Conservation (phyloP, 2,797 vertebrate species). For the Pagetopsis macropterus region DNA sequence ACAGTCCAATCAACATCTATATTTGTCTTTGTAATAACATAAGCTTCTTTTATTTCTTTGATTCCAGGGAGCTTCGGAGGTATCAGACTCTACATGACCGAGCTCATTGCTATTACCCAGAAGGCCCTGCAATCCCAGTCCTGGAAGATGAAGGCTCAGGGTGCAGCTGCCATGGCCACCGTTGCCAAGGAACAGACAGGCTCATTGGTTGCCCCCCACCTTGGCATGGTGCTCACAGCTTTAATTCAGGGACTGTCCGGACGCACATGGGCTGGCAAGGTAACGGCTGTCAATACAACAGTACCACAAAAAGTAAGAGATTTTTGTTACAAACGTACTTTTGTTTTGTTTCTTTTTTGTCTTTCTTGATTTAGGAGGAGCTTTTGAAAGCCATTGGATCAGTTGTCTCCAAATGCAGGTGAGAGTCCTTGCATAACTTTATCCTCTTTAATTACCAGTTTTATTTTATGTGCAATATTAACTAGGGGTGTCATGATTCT, state of each 20-base stretch:
- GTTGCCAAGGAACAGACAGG: conserved; percentile 94
- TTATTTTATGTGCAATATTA: background rate
- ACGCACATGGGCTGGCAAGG: conserved; percentile 97
- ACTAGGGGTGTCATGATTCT: background rate
- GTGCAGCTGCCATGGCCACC: conserved; percentile 94
- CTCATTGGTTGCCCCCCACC: conserved; percentile 90
- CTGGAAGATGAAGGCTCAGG: conserved; percentile 99
- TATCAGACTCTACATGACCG: conserved; percentile 94
- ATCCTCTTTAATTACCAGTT: too few relatives aligned
- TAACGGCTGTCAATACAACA: conserved; percentile 47
- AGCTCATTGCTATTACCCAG: conserved; percentile 93
- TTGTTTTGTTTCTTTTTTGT: too few relatives aligned
- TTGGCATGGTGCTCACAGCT: conserved; percentile 91
- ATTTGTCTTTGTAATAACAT: background rate
- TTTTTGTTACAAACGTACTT: background rate
- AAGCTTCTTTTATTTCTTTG: background rate
- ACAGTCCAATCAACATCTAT: background rate
- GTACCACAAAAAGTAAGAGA: background rate
- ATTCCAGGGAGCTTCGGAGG: conserved; percentile 93
- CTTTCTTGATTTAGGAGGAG: conserved; percentile 87
- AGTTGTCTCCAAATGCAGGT: conserved; percentile 93
- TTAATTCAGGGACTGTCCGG: conserved; percentile 93
- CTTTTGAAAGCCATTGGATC: conserved; percentile 94
- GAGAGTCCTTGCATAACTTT: conserved; percentile 20
- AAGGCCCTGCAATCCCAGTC: conserved; percentile 96